Evolutionary conservation across 2,113 vertebrate species (phyloP), one percentile per base, ranked within the genome.

Genomic region (Nematolebias whitei): DNA sequence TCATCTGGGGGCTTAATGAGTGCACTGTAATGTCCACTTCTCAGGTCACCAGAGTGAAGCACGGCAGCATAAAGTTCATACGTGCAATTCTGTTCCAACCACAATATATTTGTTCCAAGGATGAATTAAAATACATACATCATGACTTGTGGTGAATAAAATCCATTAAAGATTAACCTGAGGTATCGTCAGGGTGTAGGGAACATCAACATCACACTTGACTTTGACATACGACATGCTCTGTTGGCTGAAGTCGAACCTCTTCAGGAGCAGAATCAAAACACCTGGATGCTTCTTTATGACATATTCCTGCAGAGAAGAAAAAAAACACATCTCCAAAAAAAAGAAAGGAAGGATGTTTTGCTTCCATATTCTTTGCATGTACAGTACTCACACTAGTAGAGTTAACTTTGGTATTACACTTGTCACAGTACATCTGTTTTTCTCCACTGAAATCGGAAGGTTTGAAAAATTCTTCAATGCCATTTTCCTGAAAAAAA

Each of bases 191-290:
- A 92, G 29, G 5, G 1, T 68, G 16, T 0, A 6, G 20, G 88
- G 84, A 51, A 90, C 4, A 2, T 52, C 26, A 32, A 91, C 84
- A 11, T 0, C 0, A 10, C 52, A 13, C 50, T 48, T 38, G 51
- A 22, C 86, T 79, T 92, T 92, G 32, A 84, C 40, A 11, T 84
- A 76, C 0, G 20, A 49, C 90, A 82, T 87, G 49, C 2, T 20
- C 2, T 0, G 0, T 43, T 79, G 85, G 82, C 5, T 59, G 61
- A 89, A 89, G 15, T 83, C 47, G 71, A 91, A 92, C 61, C 90
- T 86, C 75, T 91, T 92, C 44, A 90, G 74, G 48, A 89, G 84
- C 68, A 92, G 63, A 50, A 69, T 73, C 72, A 92, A 52, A 45
- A 90, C 79, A 3, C 82, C 76, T 60, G 91, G 90, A 58, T 76